Percentiles rank a stretch among this genome's conserved stretches.
phyloP scores from a whole-genome alignment of 2,797 vertebrate genomes.

The Ctenochaetus hawaiiensis region DNA sequence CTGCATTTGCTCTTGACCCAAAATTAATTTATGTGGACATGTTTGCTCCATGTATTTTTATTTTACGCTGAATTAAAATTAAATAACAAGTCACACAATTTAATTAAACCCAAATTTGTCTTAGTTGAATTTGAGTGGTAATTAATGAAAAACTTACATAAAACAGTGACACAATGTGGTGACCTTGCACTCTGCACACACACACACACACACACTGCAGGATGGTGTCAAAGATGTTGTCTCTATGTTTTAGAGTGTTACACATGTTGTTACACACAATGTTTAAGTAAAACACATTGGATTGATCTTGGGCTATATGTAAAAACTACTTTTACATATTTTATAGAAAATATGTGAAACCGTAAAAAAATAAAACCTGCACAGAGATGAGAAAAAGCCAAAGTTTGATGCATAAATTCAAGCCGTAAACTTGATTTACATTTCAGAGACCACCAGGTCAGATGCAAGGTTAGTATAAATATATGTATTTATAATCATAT shows the following conservation, averaged over 20 bases:
- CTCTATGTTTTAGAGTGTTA: slow-evolving; percentile 5
- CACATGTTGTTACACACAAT: slow-evolving; percentile 8
- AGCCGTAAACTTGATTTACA: slow-evolving; percentile 64
- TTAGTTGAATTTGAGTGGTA: background rate
- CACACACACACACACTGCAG: slow-evolving; percentile 1
- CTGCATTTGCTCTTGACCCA: background rate
- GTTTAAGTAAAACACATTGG: slow-evolving; percentile 6
- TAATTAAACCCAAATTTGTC: slow-evolving; percentile 4
- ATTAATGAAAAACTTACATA: background rate
- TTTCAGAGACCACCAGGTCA: slow-evolving; percentile 67
- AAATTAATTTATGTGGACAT: background rate
- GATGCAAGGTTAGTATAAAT: slow-evolving; percentile 73
- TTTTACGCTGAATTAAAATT: background rate
- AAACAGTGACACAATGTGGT: slow-evolving; percentile 3
- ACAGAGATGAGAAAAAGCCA: slow-evolving; percentile 14
- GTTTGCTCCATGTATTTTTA: background rate
- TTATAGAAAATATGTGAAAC: slow-evolving; percentile 1
- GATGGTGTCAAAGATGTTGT: slow-evolving; percentile 8
- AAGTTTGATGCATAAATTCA: slow-evolving; percentile 58
- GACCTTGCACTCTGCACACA: slow-evolving; percentile 17
- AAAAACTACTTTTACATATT: background rate
- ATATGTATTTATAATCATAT: slow-evolving; percentile 73
- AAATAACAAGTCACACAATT: background rate
- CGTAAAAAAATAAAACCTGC: background rate
- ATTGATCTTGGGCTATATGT: slow-evolving; percentile 8